Percentiles rank a stretch among this genome's conserved stretches.
Conservation (phyloP, 2,113 vertebrate genomes). For the Picathartes gymnocephalus region DNA sequence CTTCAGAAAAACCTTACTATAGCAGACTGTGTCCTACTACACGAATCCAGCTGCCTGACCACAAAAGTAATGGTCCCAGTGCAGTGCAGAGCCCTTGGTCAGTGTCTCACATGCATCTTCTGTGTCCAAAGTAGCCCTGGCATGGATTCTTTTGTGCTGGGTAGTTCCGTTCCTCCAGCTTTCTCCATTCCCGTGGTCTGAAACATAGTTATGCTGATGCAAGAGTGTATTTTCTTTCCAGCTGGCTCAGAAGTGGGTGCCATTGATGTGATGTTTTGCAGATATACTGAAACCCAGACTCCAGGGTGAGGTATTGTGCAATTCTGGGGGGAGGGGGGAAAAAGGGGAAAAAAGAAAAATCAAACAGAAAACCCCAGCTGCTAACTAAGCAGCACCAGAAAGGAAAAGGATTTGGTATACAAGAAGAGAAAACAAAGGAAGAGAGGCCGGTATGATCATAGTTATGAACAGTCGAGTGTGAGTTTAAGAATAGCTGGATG, state of each 20-base stretch:
- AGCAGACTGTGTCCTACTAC: neutral
- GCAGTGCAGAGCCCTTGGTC: neutral
- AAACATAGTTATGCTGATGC: neutral
- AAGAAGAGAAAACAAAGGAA: neutral
- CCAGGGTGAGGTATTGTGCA: neutral
- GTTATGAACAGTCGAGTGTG: neutral
- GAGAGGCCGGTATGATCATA: neutral
- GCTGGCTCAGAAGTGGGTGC: neutral
- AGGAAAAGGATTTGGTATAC: neutral
- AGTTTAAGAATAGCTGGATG: neutral
- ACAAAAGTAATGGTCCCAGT: neutral
- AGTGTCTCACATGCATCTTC: neutral
- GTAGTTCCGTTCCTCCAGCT: neutral
- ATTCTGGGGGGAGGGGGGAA: neutral
- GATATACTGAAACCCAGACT: neutral
- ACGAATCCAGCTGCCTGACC: neutral
- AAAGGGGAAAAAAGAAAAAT: too few species aligned
- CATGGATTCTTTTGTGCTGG: neutral
- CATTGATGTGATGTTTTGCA: neutral
- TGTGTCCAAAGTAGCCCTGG: neutral
- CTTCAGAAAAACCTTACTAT: neutral
- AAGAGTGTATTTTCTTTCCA: neutral
- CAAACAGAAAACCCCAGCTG: accelerated
- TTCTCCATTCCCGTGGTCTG: neutral
- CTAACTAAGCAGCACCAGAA: neutral